Evolutionary conservation across 2,888 invertebrate genomes (phyloP).

Genomic region (Phortica magna): DNA sequence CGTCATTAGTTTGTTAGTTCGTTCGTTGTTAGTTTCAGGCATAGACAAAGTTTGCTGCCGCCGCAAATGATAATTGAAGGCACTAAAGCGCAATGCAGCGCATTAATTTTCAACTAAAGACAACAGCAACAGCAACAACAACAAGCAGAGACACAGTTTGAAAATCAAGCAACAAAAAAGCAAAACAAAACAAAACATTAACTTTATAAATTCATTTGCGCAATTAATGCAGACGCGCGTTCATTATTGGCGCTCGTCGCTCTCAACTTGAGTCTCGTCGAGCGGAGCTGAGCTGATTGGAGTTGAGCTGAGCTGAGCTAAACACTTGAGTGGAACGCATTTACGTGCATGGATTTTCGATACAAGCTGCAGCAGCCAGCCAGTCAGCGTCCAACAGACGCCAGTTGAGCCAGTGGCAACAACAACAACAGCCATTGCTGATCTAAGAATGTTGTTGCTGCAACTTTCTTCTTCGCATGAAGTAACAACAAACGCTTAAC

Average conservation of each 20-base stretch:
- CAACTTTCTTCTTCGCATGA: slow-evolving; percentile 32
- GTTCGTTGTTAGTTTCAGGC: neutral
- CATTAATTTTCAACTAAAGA: slow-evolving; percentile 63
- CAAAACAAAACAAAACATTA: slow-evolving; percentile 49
- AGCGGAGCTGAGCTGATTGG: slow-evolving; percentile 28
- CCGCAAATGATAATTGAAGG: too few species aligned
- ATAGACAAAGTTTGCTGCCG: neutral
- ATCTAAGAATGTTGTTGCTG: slow-evolving; percentile 26
- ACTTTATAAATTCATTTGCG: slow-evolving; percentile 71
- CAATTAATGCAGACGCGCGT: slow-evolving; percentile 37
- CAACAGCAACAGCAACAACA: neutral
- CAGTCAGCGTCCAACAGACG: neutral
- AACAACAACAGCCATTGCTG: slow-evolving; percentile 52
- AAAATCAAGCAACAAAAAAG: neutral
- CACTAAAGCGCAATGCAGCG: neutral
- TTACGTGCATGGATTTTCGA: slow-evolving; percentile 45
- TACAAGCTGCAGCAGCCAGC: neutral
- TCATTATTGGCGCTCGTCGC: slow-evolving; percentile 53
- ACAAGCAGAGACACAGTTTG: neutral
- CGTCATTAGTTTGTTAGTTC: too few species aligned
- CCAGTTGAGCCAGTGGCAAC: neutral
- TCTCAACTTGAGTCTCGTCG: too few species aligned
- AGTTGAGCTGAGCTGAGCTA: slow-evolving; percentile 19
- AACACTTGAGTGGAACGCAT: slow-evolving; percentile 55
- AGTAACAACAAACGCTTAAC: neutral